These are phyloP conservation scores for Rhagonycha fulva DNA, from an alignment of 2,888 invertebrate species.

Conservation along the genomic window DNA sequence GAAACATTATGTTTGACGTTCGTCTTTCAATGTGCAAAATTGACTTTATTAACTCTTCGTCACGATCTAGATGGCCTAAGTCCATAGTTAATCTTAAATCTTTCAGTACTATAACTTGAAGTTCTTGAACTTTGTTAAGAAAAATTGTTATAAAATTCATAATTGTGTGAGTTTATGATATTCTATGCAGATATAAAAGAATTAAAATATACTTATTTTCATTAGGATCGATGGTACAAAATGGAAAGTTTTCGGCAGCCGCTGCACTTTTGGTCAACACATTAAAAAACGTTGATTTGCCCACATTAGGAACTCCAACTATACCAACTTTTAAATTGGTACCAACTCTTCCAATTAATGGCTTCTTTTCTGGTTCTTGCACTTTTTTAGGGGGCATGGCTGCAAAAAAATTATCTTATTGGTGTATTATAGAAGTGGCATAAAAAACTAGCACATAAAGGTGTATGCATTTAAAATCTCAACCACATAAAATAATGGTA, in stretches of 20 bases:
- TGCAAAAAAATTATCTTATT: constrained; percentile 10
- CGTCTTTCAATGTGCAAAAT: too few species aligned
- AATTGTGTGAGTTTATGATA: background rate
- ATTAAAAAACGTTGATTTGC: constrained; percentile 99
- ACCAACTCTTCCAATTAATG: constrained; percentile 92
- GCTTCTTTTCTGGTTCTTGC: constrained; percentile 85
- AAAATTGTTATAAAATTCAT: too few species aligned
- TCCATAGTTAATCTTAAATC: too few species aligned
- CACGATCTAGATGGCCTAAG: too few species aligned
- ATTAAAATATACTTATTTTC: constrained; percentile 90
- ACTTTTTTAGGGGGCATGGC: constrained; percentile 87
- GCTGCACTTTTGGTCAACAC: constrained; percentile 97
- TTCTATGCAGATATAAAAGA: background rate
- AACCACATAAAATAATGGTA: constrained; percentile 34
- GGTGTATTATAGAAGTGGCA: background rate
- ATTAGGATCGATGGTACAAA: constrained; percentile 99
- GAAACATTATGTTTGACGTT: background rate
- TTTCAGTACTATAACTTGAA: too few species aligned
- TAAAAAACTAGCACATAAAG: constrained; percentile 2
- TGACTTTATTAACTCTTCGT: too few species aligned
- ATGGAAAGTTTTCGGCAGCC: constrained; percentile 98
- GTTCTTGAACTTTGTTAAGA: too few species aligned
- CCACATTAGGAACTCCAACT: constrained; percentile 96
- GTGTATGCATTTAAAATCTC: constrained; percentile 14
- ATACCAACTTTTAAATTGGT: constrained; percentile 97